Evolutionary conservation across 2,797 vertebrate genomes (phyloP).

Genomic region (Ibycter americanus): DNA sequence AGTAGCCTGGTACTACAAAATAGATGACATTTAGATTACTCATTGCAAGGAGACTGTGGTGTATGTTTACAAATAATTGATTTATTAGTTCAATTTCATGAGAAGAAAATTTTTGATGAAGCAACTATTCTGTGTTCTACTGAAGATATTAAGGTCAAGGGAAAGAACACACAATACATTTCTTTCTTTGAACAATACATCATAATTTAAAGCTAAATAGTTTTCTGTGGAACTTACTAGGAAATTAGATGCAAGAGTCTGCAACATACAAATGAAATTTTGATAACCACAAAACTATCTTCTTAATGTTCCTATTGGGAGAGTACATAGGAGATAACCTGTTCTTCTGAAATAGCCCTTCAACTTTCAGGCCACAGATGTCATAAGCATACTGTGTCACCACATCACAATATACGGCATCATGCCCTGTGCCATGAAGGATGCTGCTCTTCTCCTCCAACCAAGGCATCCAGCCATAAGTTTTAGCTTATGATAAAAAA

Average conservation of each 20-base stretch:
- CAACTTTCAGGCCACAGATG: not conserved
- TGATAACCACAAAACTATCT: not conserved
- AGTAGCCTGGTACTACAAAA: not conserved
- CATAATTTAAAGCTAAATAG: not conserved
- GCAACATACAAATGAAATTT: not conserved
- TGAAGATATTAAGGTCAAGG: not conserved
- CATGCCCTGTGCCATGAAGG: not conserved
- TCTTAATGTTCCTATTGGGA: not conserved
- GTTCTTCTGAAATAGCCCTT: not conserved
- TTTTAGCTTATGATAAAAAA: not conserved
- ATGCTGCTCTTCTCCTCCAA: not conserved
- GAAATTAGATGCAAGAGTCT: not conserved
- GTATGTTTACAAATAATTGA: not conserved
- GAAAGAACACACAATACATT: fast-evolving
- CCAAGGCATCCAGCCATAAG: not conserved
- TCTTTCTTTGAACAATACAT: not conserved
- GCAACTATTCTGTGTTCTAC: not conserved
- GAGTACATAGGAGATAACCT: not conserved
- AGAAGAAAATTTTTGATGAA: not conserved
- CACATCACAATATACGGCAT: too few relatives aligned
- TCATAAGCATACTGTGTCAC: not conserved
- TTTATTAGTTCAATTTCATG: not conserved
- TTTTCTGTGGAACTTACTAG: not conserved
- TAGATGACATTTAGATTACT: not conserved
- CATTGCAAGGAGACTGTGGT: not conserved